phyloP scores from a whole-genome alignment of 2,888 invertebrate species.

The Dascillus cervinus region DNA sequence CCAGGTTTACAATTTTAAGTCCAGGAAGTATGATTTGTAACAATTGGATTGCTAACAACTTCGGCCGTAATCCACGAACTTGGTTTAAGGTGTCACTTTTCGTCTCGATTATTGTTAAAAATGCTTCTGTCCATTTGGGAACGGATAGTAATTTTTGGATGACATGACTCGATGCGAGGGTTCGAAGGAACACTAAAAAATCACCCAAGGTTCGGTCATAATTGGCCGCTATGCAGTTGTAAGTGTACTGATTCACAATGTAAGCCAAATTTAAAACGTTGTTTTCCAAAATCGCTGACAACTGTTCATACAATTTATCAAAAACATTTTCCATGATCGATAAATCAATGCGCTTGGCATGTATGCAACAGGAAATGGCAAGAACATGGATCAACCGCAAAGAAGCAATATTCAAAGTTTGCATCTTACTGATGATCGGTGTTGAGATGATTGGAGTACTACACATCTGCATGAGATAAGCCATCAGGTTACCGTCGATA shows the following conservation, averaged over 20 bases:
- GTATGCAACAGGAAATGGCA: constrained; percentile 47
- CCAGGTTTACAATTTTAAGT: constrained; percentile 34
- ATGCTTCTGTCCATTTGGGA: constrained; percentile 46
- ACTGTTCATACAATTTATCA: constrained; percentile 46
- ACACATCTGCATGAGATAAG: constrained; percentile 37
- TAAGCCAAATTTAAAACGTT: constrained; percentile 8
- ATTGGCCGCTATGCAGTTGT: constrained; percentile 7
- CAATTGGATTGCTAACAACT: constrained; percentile 48
- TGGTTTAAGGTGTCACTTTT: constrained; percentile 25
- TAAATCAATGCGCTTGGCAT: constrained; percentile 44
- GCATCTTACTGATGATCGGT: constrained; percentile 27
- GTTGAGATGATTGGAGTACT: constrained; percentile 22
- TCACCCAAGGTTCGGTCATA: constrained; percentile 45
- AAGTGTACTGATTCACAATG: constrained; percentile 6
- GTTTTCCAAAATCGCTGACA: constrained; percentile 31
- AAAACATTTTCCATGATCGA: constrained; percentile 45
- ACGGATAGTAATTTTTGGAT: constrained; percentile 44
- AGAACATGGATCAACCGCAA: constrained; percentile 49
- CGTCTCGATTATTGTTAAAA: constrained; percentile 40
- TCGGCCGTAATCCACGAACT: constrained; percentile 45
- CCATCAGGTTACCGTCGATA: constrained; percentile 48
- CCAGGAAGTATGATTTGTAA: constrained; percentile 45
- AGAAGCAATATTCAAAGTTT: constrained; percentile 43
- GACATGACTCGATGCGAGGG: constrained; percentile 43
- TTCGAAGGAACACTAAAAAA: constrained; percentile 48